Base-by-base conservation (phyloP, 2,888 invertebrate species). In the Phyto melanocephala region DNA sequence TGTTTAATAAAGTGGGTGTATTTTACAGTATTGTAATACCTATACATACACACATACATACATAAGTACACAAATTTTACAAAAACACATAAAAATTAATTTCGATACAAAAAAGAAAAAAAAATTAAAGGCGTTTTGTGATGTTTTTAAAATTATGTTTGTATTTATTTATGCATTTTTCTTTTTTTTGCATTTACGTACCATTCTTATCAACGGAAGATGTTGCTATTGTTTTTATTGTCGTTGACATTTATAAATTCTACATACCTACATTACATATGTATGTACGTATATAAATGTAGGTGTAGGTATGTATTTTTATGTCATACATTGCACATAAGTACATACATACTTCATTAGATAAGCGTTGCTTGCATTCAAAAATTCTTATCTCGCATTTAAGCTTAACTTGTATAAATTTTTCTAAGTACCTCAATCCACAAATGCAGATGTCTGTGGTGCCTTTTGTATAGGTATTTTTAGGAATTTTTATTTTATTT, bases 1-100 rank as follows among this genome's bases (percentile, higher is more conserved):
- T 6, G 28, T 24, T 70, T 13, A 71, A 63, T 71, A 79, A 82
- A 82, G 67, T 82, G 82, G 82, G 82, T 71, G 82, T 75, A 82
- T 82, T 70, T 60, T 79, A 52, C 45, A 56, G n/a, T n/a, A n/a
- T n/a, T 28, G 28, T 6, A 28, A 28, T 28, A n/a, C n/a, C n/a
- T n/a, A n/a, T n/a, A n/a, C n/a, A n/a, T n/a, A n/a, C n/a, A n/a
- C n/a, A n/a, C n/a, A n/a, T n/a, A n/a, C n/a, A n/a, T n/a, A n/a
- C n/a, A n/a, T n/a, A n/a, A n/a, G n/a, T n/a, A n/a, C n/a, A n/a
- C n/a, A n/a, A n/a, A n/a, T n/a, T n/a, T n/a, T n/a, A n/a, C 28
- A 28, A 28, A 28, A 28, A 28, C 3, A 28, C 3, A 28, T 5
- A 28, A 6, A 28, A 28, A 28, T n/a, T n/a, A n/a, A n/a, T 28